Percentiles rank a stretch among this genome's conserved stretches.
phyloP scores from a whole-genome alignment of 2,113 vertebrate genomes.

The Eudyptes chrysolophus region DNA sequence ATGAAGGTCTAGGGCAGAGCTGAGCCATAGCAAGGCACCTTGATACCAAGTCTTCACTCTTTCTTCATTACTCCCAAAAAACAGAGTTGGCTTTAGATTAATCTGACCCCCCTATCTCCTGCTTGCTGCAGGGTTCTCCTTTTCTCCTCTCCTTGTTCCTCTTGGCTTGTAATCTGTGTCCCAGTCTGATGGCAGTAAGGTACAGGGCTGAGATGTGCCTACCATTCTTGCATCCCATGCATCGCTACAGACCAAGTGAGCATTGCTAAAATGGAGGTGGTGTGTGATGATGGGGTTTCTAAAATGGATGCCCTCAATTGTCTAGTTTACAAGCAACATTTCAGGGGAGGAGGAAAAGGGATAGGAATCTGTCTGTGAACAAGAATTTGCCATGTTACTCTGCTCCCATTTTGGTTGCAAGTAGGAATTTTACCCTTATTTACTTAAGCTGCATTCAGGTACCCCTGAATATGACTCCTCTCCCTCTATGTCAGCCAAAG shows the following conservation, averaged over 20 bases:
- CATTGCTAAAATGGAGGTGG: background rate
- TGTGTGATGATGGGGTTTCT: background rate
- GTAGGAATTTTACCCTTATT: background rate
- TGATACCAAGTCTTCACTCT: background rate
- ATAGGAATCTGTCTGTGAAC: background rate
- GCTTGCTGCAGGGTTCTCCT: background rate
- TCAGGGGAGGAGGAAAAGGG: background rate
- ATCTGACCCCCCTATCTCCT: background rate
- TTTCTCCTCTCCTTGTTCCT: background rate
- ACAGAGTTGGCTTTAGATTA: background rate
- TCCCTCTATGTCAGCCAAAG: background rate
- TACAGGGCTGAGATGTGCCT: background rate
- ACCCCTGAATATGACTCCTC: background rate
- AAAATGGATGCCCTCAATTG: background rate
- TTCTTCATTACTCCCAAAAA: background rate
- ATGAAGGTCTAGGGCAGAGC: background rate
- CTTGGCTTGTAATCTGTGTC: background rate
- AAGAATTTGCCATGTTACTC: background rate
- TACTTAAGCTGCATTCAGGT: background rate
- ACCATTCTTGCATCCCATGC: rapidly evolving
- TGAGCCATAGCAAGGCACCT: background rate
- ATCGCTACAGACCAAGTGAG: background rate
- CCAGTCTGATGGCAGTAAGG: background rate
- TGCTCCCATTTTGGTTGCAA: background rate
- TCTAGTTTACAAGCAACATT: background rate